Evolutionary conservation across 2,113 vertebrate species (phyloP).

Genomic region (Oxyura jamaicensis): DNA sequence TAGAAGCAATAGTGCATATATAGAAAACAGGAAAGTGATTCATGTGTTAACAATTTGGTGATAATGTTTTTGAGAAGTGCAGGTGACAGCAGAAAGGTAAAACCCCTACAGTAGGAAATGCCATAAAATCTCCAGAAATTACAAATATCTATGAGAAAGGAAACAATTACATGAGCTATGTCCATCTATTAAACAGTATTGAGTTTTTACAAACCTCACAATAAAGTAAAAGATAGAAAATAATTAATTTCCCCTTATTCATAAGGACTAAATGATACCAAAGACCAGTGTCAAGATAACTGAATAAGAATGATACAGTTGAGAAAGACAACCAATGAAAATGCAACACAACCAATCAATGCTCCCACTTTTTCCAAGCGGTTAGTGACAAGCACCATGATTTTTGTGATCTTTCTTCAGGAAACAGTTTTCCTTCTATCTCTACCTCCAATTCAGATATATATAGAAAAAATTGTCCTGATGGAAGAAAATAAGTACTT

Average conservation of each 20-base stretch:
- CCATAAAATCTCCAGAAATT: not conserved
- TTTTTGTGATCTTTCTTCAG: not conserved
- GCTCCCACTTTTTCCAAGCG: not conserved
- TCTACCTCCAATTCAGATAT: not conserved
- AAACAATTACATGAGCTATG: not conserved
- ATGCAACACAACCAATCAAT: not conserved
- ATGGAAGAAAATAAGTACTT: not conserved
- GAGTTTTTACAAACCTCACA: not conserved
- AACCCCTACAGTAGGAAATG: not conserved
- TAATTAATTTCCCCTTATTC: not conserved
- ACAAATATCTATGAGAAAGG: not conserved
- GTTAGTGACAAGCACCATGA: not conserved
- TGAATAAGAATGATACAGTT: not conserved
- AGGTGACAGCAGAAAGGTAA: not conserved
- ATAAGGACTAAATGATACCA: not conserved
- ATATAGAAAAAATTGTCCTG: not conserved
- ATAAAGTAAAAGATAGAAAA: not conserved
- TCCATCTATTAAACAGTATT: not conserved
- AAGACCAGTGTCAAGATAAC: not conserved
- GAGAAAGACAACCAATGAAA: not conserved
- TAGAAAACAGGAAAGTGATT: not conserved
- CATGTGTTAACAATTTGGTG: not conserved
- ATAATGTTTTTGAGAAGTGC: accelerated
- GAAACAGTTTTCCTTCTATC: not conserved
- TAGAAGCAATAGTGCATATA: not conserved